Evolutionary conservation across 2,113 vertebrate genomes (phyloP), one percentile per base, ranked within the genome.

Genomic region (Crypturellus undulatus): DNA sequence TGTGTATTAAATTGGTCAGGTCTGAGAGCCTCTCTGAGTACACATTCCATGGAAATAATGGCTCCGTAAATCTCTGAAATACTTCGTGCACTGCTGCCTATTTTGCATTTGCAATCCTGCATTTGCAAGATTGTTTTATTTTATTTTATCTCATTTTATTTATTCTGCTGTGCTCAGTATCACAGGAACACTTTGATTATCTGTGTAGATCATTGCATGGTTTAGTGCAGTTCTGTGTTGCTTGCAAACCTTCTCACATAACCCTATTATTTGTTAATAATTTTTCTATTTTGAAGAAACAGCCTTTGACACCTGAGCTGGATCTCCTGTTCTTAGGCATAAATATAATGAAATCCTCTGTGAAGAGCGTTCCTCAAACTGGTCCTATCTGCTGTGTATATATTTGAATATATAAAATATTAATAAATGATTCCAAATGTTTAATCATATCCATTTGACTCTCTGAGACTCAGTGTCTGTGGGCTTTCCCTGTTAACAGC

Each of bases 321-420:
- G 58, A 69, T 90, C 67, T 82, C 36, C 36, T 81, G 54, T 92
- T 96, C 85, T 93, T 75, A 70, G 94, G 42, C 67, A 70, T 77
- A 89, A 77, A 79, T 72, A 52, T 81, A 92, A 96, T 88, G 88
- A 93, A 91, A 90, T 86, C 70, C 79, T 72, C 40, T 58, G 73
- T 79, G 86, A 93, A 93, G 62, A 87, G 36, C 80, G 62, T 84
- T 73, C 62, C 69, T 45, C 49, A 86, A 76, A 84, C 65, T 84
- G 52, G 59, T 92, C 86, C 58, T 83, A 45, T 92, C 85, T 59
- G 38, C 70, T 89, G 85, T 89, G 84, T 95, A 86, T 95, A 47
- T 87, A 96, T 97, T 94, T 93, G 91, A 94, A 94, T 95, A 91
- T 36, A 93, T 95, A 94, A 95, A 96, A 92, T 84, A 90, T 90